Percentiles rank a stretch among this genome's conserved stretches.
Evolutionary conservation across 1,140 invertebrate genomes (phyloP).

Genomic region (Hydropsyche tenuis): DNA sequence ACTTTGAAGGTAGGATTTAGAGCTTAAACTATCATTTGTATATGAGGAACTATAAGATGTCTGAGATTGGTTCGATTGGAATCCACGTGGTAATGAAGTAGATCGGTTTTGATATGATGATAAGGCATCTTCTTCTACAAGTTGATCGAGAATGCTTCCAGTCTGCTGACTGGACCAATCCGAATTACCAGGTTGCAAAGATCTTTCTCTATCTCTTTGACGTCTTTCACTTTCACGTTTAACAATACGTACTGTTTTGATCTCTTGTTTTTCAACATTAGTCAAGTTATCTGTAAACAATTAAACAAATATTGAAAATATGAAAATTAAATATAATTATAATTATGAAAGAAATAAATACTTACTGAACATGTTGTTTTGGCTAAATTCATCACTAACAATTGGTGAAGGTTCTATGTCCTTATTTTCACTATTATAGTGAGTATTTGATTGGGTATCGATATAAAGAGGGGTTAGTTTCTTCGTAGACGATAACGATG

Average conservation of each 20-base stretch:
- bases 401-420: slow-evolving; percentile 52
- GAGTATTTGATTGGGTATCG: slow-evolving; percentile 56
- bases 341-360: slow-evolving; percentile 19
- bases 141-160: slow-evolving; percentile 62
- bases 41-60: slow-evolving; percentile 54
- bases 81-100: slow-evolving; percentile 55
- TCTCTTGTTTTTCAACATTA: slow-evolving; percentile 84
- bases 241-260: slow-evolving; percentile 92
- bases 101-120: slow-evolving; percentile 56
- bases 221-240: slow-evolving; percentile 88
- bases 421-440: slow-evolving; percentile 19
- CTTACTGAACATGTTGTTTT: slow-evolving; percentile 61
- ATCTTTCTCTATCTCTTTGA: slow-evolving; percentile 74
- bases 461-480: slow-evolving; percentile 62
- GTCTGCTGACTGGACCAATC: slow-evolving; percentile 54
- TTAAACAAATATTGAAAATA: slow-evolving; percentile 36
- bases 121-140: slow-evolving; percentile 63
- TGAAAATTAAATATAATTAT: slow-evolving; percentile 16
- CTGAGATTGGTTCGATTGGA: slow-evolving; percentile 52
- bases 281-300: slow-evolving; percentile 71
- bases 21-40: slow-evolving; percentile 21
- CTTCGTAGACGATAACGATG: slow-evolving; percentile 51
- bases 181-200: slow-evolving; percentile 57
- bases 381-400: slow-evolving; percentile 61
- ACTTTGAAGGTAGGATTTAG: slow-evolving; percentile 40